Percentiles rank a stretch among this genome's conserved stretches.
Evolutionary conservation across 2,888 invertebrate species (phyloP).

Genomic region (Athalia cordata): DNA sequence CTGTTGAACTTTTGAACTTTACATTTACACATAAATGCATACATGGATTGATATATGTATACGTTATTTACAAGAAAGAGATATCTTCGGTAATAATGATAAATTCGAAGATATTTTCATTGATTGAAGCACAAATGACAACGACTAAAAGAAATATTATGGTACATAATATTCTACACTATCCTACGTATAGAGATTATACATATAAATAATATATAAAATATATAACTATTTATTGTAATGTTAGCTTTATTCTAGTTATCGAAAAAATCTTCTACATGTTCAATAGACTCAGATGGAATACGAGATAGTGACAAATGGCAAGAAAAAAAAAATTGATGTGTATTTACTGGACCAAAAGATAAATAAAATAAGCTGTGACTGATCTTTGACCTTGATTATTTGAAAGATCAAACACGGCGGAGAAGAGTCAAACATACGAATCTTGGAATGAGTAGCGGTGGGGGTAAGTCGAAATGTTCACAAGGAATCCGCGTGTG

Average conservation of each 20-base stretch:
- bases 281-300: not conserved
- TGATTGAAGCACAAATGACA: not conserved
- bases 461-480: not conserved
- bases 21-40: too few species aligned
- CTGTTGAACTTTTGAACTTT: too few species aligned
- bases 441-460: not conserved
- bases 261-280: not conserved
- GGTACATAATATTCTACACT: not conserved
- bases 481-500: too few species aligned
- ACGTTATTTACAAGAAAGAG: not conserved
- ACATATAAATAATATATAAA: not conserved
- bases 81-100: not conserved
- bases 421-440: too few species aligned
- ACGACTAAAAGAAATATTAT: not conserved
- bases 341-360: slow-evolving; percentile 41
- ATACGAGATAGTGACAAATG: not conserved
- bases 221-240: slow-evolving; percentile 9
- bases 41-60: not conserved
- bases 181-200: too few species aligned
- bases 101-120: not conserved
- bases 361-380: slow-evolving; percentile 28
- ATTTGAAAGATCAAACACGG: too few species aligned
- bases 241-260: not conserved
- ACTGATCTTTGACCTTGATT: slow-evolving; percentile 8
- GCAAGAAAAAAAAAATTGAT: not conserved